Percentiles rank a stretch among this genome's conserved stretches.
phyloP scores from a whole-genome alignment of 2,888 invertebrate species.

The Melipona bicolor region DNA sequence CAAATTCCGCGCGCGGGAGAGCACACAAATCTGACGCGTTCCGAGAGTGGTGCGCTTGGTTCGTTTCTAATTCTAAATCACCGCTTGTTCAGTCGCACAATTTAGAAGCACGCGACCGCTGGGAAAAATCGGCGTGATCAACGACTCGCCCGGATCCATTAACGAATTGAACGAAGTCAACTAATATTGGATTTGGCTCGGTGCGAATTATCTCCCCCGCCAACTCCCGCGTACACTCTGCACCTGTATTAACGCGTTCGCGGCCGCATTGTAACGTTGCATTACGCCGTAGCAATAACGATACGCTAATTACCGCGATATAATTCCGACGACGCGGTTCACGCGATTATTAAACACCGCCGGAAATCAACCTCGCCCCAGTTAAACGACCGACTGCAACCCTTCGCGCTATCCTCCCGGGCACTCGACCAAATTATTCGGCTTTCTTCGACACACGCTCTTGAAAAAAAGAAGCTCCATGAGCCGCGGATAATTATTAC shows the following conservation, averaged over 20 bases:
- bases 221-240: neutral
- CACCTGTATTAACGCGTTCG: conserved; percentile 10
- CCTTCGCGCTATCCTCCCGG: too few species aligned
- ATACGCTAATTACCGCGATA: conserved; percentile 33
- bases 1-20: neutral
- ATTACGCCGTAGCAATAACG: conserved; percentile 22
- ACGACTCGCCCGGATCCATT: conserved; percentile 16
- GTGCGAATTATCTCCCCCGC: conserved; percentile 1
- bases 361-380: conserved; percentile 33
- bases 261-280: conserved; percentile 8
- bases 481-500: conserved; percentile 25
- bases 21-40: too few species aligned
- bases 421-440: conserved; percentile 27
- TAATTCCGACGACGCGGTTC: conserved; percentile 3
- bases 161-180: conserved; percentile 31
- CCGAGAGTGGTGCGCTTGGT: too few species aligned
- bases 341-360: conserved; percentile 41
- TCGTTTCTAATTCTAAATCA: neutral
- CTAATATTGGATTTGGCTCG: conserved; percentile 13
- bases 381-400: neutral
- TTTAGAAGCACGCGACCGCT: neutral
- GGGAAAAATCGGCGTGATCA: neutral
- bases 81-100: neutral
- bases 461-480: conserved; percentile 5
- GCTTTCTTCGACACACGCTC: neutral